phyloP scores from a whole-genome alignment of 2,888 invertebrate species.

The Melieria omissa region DNA sequence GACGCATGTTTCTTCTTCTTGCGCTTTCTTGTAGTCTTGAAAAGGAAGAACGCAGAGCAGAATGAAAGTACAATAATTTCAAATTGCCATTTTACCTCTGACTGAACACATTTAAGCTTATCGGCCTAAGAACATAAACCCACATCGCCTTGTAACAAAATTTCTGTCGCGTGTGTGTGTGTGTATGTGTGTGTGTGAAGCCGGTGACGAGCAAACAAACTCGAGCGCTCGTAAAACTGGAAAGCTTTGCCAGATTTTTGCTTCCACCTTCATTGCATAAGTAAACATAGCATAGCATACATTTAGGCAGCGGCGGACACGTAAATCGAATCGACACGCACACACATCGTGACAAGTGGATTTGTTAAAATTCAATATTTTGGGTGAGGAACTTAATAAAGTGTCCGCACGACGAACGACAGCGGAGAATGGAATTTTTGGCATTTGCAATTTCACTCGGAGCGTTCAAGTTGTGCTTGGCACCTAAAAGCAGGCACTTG shows the following conservation, averaged over 20 bases:
- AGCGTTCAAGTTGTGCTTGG: too few species aligned
- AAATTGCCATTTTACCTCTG: neutral
- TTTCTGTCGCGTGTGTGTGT: conserved; percentile 3
- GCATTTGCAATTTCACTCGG: too few species aligned
- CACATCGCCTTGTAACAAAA: neutral
- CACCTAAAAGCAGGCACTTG: neutral
- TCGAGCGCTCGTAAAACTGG: too few species aligned
- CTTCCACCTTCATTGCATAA: too few species aligned
- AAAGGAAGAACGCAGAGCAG: too few species aligned
- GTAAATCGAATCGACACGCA: neutral
- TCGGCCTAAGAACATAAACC: conserved; percentile 14
- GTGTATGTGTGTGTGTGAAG: neutral
- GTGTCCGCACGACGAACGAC: neutral
- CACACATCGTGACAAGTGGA: neutral
- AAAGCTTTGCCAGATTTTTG: too few species aligned
- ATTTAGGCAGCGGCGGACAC: neutral
- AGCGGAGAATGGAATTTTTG: too few species aligned
- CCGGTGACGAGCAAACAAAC: neutral
- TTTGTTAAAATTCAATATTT: neutral
- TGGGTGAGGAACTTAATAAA: conserved; percentile 14
- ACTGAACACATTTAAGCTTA: conserved; percentile 18
- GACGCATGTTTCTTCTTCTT: too few species aligned
- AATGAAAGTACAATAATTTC: too few species aligned
- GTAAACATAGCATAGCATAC: too few species aligned
- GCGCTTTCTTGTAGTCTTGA: too few species aligned